Evolutionary conservation across 2,888 invertebrate genomes (phyloP).

Genomic region (Leptothorax acervorum): DNA sequence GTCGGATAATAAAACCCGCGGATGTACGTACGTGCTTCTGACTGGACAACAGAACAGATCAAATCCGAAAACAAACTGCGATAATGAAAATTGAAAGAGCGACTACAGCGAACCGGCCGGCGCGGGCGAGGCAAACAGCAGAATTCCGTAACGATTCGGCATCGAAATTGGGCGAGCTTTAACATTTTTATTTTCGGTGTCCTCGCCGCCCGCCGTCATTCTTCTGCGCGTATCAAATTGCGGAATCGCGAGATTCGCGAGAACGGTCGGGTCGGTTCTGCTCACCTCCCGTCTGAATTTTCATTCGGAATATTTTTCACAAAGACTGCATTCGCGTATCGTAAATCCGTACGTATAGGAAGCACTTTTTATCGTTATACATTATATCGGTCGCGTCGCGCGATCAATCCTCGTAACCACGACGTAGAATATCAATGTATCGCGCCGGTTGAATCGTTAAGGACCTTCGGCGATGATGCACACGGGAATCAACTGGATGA

Average conservation of each 20-base stretch:
- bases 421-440: conserved; percentile 15
- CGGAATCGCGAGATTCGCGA: conserved; percentile 47
- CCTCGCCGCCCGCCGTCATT: conserved; percentile 51
- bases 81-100: conserved; percentile 73
- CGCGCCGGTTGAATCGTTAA: conserved; percentile 31
- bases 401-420: neutral
- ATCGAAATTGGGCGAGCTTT: conserved; percentile 66
- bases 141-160: conserved; percentile 67
- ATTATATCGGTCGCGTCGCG: neutral
- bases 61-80: conserved; percentile 68
- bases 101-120: conserved; percentile 50
- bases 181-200: conserved; percentile 62
- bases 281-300: conserved; percentile 34
- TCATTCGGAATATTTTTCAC: neutral
- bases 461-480: conserved; percentile 15
- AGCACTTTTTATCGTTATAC: neutral
- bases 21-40: conserved; percentile 46
- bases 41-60: conserved; percentile 58
- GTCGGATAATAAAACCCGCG: conserved; percentile 38
- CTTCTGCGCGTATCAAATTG: conserved; percentile 69
- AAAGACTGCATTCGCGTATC: neutral
- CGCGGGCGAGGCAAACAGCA: conserved; percentile 61
- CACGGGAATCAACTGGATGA: conserved; percentile 36
- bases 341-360: neutral
- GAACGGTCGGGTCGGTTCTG: conserved; percentile 39